Evolutionary conservation across 2,888 invertebrate genomes (phyloP), one percentile per base, ranked within the genome.

Genomic region (Dynastes grantii): DNA sequence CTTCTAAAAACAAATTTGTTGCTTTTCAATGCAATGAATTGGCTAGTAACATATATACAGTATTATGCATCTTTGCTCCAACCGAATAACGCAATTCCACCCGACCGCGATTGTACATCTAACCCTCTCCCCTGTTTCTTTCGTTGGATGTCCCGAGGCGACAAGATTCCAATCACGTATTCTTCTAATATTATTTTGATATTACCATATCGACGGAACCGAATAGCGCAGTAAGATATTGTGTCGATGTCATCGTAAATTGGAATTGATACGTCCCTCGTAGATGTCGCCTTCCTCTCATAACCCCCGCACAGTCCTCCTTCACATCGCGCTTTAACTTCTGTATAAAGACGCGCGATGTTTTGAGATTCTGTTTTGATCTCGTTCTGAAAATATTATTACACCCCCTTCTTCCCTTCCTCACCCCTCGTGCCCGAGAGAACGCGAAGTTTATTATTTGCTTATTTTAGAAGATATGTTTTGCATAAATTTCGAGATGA

Each of bases 221-320:
- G 87, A 87, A 87, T 87, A 87, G 4, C 85, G 86, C 85, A 87
- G 86, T 86, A 86, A 86, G 84, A 84, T 85, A 87, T 87, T 87
- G 87, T 85, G 84, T 82, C 79, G 80, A 78, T 82, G 81, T 80
- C 81, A 82, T 82, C 83, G 80, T 83, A 84, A 83, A 83, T 81
- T 76, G 80, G 81, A 83, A 84, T 83, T 83, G 84, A 84, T 83
- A 83, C 71, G 29, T 49, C 51, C 71, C 49, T 27, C 51, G 61
- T 45, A 61, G 73, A 61, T 45, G 73, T 71, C 55, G 37, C 27
- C 13, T 68, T 32, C 40, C 22, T 55, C 45, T 27, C 49, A 27
- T 11, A 29, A 71, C 45, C 8, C n/a, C 29, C 29, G 9, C 13
- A 16, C n/a, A 32, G 64, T n/a, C 16, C 65, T 45, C 45, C 11